phyloP scores from a whole-genome alignment of 2,113 vertebrate genomes.

The Hippoglossus stenolepis region DNA sequence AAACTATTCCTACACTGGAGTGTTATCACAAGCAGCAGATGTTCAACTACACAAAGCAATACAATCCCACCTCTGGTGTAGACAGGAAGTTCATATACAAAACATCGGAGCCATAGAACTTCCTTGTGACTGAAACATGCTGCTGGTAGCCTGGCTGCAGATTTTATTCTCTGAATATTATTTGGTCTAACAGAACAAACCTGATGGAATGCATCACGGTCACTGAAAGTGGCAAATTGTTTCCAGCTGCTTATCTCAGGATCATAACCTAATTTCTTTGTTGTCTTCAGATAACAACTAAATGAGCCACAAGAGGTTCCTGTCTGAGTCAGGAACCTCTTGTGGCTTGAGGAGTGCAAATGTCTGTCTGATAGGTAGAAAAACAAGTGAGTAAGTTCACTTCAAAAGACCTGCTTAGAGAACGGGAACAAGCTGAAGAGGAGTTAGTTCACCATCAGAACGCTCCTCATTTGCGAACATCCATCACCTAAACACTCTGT shows the following conservation, averaged over 20 bases:
- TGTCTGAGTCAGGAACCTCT: not conserved
- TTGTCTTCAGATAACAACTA: slow-evolving; percentile 22
- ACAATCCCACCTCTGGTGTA: not conserved
- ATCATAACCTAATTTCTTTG: slow-evolving; percentile 5
- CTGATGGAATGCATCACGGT: not conserved
- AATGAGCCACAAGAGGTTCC: slow-evolving; percentile 23
- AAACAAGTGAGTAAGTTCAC: not conserved
- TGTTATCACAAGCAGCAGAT: not conserved
- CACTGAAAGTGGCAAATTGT: not conserved
- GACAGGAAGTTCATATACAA: slow-evolving; percentile 2
- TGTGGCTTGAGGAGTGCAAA: not conserved
- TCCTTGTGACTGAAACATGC: not conserved
- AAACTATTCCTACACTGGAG: not conserved
- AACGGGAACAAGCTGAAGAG: not conserved
- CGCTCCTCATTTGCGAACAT: not conserved
- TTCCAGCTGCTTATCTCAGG: slow-evolving; percentile 10
- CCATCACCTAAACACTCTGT: not conserved
- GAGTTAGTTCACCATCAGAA: not conserved
- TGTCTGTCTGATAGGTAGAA: not conserved
- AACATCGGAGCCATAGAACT: not conserved
- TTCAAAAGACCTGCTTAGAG: not conserved
- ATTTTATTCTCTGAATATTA: not conserved
- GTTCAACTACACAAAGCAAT: not conserved
- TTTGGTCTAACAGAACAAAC: slow-evolving; percentile 5
- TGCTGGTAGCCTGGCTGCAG: not conserved